These are phyloP conservation scores for Poecilia picta DNA, from an alignment of 2,797 vertebrate genomes.

Conservation along the genomic window DNA sequence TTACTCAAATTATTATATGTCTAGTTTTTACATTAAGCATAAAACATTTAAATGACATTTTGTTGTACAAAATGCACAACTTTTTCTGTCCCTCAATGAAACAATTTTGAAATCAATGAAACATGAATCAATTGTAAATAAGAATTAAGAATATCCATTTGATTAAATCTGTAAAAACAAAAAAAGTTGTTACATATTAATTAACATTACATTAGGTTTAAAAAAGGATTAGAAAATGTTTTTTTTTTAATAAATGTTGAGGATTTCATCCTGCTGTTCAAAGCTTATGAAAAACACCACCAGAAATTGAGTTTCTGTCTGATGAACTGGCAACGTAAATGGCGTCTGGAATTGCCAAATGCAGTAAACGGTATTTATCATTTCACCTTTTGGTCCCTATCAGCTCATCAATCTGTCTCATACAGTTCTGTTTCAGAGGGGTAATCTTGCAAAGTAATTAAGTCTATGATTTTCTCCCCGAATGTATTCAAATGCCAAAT, in stretches of 20 bases:
- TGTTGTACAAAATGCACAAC: no score
- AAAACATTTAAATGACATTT: background rate
- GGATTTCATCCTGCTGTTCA: background rate
- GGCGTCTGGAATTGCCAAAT: background rate
- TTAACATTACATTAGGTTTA: background rate
- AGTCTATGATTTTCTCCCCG: background rate
- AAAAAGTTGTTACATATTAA: background rate
- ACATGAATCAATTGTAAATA: background rate
- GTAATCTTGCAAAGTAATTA: slow-evolving; percentile 77
- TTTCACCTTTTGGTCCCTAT: slow-evolving; percentile 77
- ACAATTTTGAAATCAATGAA: background rate
- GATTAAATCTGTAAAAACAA: background rate
- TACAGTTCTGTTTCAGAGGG: slow-evolving; percentile 60
- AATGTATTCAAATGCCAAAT: background rate
- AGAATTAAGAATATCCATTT: background rate
- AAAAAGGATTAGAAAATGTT: background rate
- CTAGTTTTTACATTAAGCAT: background rate
- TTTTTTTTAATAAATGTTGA: background rate
- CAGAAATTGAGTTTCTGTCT: background rate
- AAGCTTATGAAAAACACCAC: background rate
- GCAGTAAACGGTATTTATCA: slow-evolving; percentile 60
- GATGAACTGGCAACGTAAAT: background rate
- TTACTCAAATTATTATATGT: background rate
- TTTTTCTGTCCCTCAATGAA: background rate
- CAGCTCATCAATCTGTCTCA: slow-evolving; percentile 67